These are phyloP conservation scores for Uloborus diversus DNA, from an alignment of 1,140 invertebrate species.

Conservation along the genomic window DNA sequence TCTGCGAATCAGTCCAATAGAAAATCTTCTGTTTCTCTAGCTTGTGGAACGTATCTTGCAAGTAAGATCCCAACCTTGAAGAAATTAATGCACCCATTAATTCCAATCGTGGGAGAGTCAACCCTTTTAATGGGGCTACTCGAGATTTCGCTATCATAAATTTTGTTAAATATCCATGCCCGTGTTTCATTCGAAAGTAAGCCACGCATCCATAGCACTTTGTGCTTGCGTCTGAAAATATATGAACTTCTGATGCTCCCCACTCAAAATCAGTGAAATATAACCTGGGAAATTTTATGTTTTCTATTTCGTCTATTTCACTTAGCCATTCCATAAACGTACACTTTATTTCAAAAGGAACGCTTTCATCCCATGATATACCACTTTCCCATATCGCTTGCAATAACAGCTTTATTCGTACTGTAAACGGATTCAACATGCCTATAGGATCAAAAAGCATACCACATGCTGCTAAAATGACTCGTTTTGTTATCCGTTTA, in stretches of 20 bases:
- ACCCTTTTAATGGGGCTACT: neutral
- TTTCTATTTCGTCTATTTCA: neutral
- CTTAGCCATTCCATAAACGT: neutral
- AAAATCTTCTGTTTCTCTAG: constrained; percentile 6
- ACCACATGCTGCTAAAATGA: neutral
- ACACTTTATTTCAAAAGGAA: neutral
- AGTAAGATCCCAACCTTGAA: neutral
- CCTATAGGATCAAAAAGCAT: constrained; percentile 1
- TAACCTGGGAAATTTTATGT: neutral
- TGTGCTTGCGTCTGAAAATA: neutral
- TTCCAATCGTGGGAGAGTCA: neutral
- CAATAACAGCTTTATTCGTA: neutral
- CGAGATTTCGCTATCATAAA: constrained; percentile 1
- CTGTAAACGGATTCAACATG: neutral
- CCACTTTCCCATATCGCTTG: neutral
- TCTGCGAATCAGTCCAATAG: constrained; percentile 15
- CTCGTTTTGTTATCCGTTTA: neutral
- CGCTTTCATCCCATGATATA: neutral
- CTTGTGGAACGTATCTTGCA: neutral
- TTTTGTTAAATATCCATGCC: neutral
- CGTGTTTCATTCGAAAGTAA: neutral
- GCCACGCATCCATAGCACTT: constrained; percentile 5
- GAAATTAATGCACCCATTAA: neutral
- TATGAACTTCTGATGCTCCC: neutral
- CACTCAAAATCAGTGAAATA: neutral